Evolutionary conservation across 2,888 invertebrate species (phyloP).

Genomic region (Anticlea derivata): DNA sequence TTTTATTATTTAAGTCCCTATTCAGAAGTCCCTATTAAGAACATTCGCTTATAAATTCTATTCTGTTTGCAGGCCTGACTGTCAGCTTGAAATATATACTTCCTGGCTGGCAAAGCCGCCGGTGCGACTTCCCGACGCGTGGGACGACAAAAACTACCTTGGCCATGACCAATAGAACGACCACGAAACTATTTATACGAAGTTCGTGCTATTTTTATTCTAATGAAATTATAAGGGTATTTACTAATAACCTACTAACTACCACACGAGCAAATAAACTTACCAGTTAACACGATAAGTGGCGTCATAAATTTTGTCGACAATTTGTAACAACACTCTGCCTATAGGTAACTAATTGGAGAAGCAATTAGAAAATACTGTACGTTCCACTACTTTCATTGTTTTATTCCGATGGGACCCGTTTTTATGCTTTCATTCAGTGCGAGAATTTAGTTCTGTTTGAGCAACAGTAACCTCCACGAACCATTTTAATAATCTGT

Average conservation of each 20-base stretch:
- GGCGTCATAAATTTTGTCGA: slow-evolving; percentile 16
- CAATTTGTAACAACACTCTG: slow-evolving; percentile 33
- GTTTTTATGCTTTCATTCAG: slow-evolving; percentile 15
- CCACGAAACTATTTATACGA: not conserved
- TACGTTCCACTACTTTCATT: slow-evolving; percentile 28
- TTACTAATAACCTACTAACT: too few species aligned
- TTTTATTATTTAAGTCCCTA: too few species aligned
- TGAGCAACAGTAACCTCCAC: not conserved
- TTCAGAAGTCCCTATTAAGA: too few species aligned
- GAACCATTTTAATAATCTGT: not conserved
- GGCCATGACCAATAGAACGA: slow-evolving; percentile 28
- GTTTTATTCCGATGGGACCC: slow-evolving; percentile 30
- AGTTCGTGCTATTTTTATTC: slow-evolving; percentile 8
- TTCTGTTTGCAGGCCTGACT: slow-evolving; percentile 63
- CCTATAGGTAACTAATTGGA: slow-evolving; percentile 34
- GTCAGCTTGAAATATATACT: slow-evolving; percentile 69
- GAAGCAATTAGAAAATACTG: slow-evolving; percentile 39
- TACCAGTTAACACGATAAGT: slow-evolving; percentile 17
- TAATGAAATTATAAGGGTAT: too few species aligned
- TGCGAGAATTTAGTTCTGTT: slow-evolving; percentile 3
- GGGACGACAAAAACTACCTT: slow-evolving; percentile 61
- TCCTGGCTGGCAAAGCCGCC: slow-evolving; percentile 63
- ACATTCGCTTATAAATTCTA: not conserved
- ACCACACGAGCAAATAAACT: slow-evolving; percentile 11
- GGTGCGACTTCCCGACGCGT: slow-evolving; percentile 59